These are phyloP conservation scores for Oxyura jamaicensis DNA, from an alignment of 2,113 vertebrate species.

Conservation along the genomic window DNA sequence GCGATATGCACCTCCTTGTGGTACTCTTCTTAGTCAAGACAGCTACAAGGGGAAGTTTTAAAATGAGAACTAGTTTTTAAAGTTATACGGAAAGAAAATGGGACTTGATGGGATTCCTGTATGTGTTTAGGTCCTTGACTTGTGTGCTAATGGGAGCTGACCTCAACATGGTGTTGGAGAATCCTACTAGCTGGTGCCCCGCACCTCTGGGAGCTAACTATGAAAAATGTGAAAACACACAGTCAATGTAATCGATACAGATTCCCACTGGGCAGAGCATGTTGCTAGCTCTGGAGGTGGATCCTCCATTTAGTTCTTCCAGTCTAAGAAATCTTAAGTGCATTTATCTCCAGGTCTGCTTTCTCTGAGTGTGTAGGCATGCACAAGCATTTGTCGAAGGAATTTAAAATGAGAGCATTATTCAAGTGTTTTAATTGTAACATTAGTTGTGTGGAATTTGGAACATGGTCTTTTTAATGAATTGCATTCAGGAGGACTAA, in stretches of 20 bases:
- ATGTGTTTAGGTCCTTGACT: background rate
- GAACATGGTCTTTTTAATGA: conserved; percentile 34
- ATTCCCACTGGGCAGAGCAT: background rate
- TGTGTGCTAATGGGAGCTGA: background rate
- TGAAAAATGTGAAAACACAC: background rate
- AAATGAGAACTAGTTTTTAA: background rate
- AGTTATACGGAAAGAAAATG: background rate
- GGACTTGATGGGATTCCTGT: background rate
- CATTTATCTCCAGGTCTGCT: background rate
- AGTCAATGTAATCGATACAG: background rate
- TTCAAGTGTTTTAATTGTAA: conserved; percentile 33
- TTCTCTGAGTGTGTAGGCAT: background rate
- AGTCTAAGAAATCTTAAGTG: background rate
- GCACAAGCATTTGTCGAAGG: background rate
- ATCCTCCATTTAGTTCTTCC: background rate
- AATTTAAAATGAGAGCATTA: background rate
- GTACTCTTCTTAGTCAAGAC: background rate
- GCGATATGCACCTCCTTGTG: background rate
- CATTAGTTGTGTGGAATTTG: conserved; percentile 13
- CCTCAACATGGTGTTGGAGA: background rate
- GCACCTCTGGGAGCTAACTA: background rate
- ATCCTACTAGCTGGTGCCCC: background rate
- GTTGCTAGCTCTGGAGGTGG: background rate
- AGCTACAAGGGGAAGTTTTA: background rate
- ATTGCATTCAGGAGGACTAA: conserved; percentile 3